Evolutionary conservation across 37 sponge, comb jelly and placozoan genomes (phyloP), one percentile per base, ranked within the genome.

Genomic region (Petrosia ficiformis): DNA sequence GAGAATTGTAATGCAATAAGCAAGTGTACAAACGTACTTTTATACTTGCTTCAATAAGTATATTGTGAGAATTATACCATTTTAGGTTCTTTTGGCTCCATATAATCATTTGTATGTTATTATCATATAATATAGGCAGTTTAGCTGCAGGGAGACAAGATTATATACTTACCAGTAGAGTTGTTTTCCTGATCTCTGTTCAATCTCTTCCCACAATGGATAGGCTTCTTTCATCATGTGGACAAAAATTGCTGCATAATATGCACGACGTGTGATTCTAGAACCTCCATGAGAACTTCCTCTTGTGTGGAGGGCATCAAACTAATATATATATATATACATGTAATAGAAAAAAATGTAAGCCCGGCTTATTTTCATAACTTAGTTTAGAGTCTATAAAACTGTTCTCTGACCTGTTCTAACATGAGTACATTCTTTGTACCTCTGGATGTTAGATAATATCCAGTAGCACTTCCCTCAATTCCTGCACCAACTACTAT

Each of bases 201-300:
- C 93, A 10, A 95, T 38, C 39, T 82, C 71, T 6, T 56, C 60
- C 92, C 92, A 95, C 76, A 95, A 21, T 26, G 59, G 52, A 77
- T 71, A 92, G 3, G 92, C 88, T 48, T 85, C 86, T 1, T 76
- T 41, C 92, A 95, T 92, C 93, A 95, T 88, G 19, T 67, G 72
- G 5, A 74, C 81, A 67, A 86, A 95, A 68, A 64, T 78, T 3
- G 56, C 32, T 58, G 77, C 32, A 39, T 42, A 26, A 68, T 92
- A 92, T 48, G 73, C 86, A 29, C 39, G 77, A 29, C 96, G 39
- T 38, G 81, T 95, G 68, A 92, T 86, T 1, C 96, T 64, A 35
- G 86, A 82, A 1, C 73, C 73, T 42, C 96, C 96, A 77, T 92
- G 89, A 30, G 96, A 95, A 39, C 96, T 95, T 40, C 96, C 96